Conservation (phyloP, 2,797 vertebrate genomes). For the Benthosema pterotum region DNA sequence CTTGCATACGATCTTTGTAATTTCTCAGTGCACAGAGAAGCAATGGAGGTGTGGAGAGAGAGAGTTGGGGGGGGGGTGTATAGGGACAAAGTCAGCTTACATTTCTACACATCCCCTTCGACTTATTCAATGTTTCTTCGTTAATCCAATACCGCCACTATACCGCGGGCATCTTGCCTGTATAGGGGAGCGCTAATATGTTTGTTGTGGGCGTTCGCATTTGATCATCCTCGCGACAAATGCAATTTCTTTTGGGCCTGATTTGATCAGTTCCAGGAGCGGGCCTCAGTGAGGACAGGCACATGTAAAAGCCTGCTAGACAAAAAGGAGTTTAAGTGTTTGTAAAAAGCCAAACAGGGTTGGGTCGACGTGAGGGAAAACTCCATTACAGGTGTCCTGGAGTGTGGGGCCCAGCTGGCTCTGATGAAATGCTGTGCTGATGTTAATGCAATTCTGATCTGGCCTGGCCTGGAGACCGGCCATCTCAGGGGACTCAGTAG, state of each 20-base stretch:
- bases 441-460: conserved; percentile 81
- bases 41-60: conserved; percentile 19
- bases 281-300: conserved; percentile 84
- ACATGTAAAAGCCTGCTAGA: conserved; percentile 87
- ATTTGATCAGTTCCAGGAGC: conserved; percentile 91
- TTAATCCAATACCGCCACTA: conserved; percentile 78
- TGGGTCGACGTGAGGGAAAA: conserved; percentile 86
- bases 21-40: conserved; percentile 40
- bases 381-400: conserved; percentile 94
- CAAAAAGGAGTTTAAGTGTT: conserved; percentile 91
- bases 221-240: conserved; percentile 87
- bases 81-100: conserved; percentile 60
- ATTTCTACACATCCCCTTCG: conserved; percentile 62
- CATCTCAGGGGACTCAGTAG: conserved; percentile 60
- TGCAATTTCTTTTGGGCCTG: conserved; percentile 93
- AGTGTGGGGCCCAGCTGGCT: conserved; percentile 72
- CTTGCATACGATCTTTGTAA: conserved; percentile 39
- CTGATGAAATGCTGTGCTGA: conserved; percentile 77
- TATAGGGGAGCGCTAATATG: conserved; percentile 86
- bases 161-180: conserved; percentile 80
- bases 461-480: conserved; percentile 59
- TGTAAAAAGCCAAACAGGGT: conserved; percentile 78
- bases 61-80: conserved; percentile 23
- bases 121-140: conserved; percentile 64
- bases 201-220: conserved; percentile 89